These are phyloP conservation scores for Drosophila percnosoma DNA, from an alignment of 2,888 invertebrate species.

Conservation along the genomic window DNA sequence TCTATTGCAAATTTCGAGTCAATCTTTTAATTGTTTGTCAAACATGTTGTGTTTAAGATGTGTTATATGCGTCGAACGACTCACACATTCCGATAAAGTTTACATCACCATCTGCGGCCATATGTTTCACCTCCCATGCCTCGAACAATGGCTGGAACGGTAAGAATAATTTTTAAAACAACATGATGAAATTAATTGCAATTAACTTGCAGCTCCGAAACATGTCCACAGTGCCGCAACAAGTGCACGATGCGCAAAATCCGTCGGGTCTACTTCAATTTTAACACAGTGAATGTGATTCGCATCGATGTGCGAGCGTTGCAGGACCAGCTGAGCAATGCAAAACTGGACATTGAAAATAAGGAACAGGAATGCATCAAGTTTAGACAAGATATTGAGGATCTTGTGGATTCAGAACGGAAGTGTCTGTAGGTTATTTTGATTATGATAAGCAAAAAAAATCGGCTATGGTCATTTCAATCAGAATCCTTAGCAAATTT, in stretches of 20 bases:
- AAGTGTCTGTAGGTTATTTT: slow-evolving; percentile 66
- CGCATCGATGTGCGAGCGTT: slow-evolving; percentile 87
- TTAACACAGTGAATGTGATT: slow-evolving; percentile 86
- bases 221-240: slow-evolving; percentile 91
- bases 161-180: slow-evolving; percentile 74
- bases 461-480: not conserved
- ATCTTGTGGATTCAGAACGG: slow-evolving; percentile 52
- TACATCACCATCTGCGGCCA: slow-evolving; percentile 90
- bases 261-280: slow-evolving; percentile 88
- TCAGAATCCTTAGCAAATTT: not conserved
- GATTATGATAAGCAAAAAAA: not conserved
- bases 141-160: slow-evolving; percentile 90
- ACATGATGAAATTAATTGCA: slow-evolving; percentile 6
- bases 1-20: not conserved
- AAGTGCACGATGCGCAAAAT: slow-evolving; percentile 88
- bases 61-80: slow-evolving; percentile 89
- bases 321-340: slow-evolving; percentile 88
- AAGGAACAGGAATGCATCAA: slow-evolving; percentile 82
- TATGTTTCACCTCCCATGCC: slow-evolving; percentile 88
- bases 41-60: slow-evolving; percentile 87
- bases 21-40: not conserved
- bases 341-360: slow-evolving; percentile 87
- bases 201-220: slow-evolving; percentile 86
- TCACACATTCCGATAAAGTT: slow-evolving; percentile 87
- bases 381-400: slow-evolving; percentile 70